Percentiles rank a stretch among this genome's conserved stretches.
Evolutionary conservation across 2,797 vertebrate genomes (phyloP).

Genomic region (Rhynchonycteris naso): DNA sequence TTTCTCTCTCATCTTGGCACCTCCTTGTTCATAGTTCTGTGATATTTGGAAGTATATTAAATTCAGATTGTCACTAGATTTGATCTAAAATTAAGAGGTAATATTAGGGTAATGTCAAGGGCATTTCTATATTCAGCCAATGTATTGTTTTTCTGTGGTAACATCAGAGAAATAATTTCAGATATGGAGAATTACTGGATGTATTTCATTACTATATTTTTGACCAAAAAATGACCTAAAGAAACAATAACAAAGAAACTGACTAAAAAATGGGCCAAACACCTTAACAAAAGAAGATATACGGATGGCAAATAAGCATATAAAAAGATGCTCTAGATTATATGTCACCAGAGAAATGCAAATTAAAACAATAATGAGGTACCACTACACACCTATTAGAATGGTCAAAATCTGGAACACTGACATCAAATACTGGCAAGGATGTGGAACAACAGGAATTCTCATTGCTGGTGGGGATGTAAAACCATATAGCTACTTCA

Average conservation of each 20-base stretch:
- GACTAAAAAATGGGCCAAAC: not conserved
- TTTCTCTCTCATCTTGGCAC: not conserved
- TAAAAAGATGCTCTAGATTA: not conserved
- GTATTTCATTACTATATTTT: not conserved
- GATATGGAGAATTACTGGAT: not conserved
- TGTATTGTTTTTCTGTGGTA: not conserved
- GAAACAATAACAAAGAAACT: not conserved
- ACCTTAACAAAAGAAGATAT: not conserved
- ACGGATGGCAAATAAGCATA: too few relatives aligned
- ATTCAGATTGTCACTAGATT: not conserved
- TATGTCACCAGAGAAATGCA: not conserved
- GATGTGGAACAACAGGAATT: not conserved
- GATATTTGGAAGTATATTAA: constrained; percentile 6
- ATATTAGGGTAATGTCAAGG: not conserved
- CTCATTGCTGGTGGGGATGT: not conserved
- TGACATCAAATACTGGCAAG: not conserved
- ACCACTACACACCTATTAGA: not conserved
- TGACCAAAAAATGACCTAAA: not conserved
- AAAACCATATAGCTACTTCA: not conserved
- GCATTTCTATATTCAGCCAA: not conserved
- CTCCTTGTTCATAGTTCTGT: not conserved
- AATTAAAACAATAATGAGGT: not conserved
- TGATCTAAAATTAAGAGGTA: not conserved
- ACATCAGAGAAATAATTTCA: not conserved
- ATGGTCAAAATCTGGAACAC: not conserved